Conservation (phyloP, 2,888 invertebrate species). For the Tetragonula carbonaria region DNA sequence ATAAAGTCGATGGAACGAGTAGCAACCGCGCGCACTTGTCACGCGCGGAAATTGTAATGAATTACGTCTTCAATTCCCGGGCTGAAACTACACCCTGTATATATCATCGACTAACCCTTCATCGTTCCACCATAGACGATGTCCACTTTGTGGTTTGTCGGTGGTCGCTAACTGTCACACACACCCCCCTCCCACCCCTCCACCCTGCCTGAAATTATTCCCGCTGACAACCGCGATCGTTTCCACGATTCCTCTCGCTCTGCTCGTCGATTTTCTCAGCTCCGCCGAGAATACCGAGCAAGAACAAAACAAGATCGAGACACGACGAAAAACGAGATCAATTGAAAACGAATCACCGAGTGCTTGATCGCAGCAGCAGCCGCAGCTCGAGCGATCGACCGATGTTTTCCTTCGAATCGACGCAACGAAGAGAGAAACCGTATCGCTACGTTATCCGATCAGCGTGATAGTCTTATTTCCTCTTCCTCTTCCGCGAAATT, state of each 20-base stretch:
- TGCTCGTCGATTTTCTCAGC: background rate
- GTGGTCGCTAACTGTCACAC: background rate
- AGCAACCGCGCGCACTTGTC: background rate
- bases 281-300: too few relatives aligned
- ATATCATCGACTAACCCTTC: background rate
- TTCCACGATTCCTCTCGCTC: background rate
- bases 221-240: background rate
- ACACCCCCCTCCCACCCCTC: background rate
- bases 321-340: too few relatives aligned
- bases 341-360: background rate
- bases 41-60: background rate
- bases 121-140: background rate
- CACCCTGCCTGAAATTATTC: background rate
- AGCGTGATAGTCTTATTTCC: slow-evolving; percentile 4
- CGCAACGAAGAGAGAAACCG: slow-evolving; percentile 2
- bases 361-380: background rate
- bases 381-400: background rate
- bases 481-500: too few relatives aligned
- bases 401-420: background rate
- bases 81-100: background rate
- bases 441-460: slow-evolving; percentile 9
- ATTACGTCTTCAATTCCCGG: background rate
- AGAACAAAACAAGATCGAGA: too few relatives aligned
- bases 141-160: background rate
- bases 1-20: too few relatives aligned